Percentiles rank a stretch among this genome's conserved stretches.
These are phyloP conservation scores for Leucosticte australis DNA, from an alignment of 2,113 vertebrate genomes.

Conservation along the genomic window DNA sequence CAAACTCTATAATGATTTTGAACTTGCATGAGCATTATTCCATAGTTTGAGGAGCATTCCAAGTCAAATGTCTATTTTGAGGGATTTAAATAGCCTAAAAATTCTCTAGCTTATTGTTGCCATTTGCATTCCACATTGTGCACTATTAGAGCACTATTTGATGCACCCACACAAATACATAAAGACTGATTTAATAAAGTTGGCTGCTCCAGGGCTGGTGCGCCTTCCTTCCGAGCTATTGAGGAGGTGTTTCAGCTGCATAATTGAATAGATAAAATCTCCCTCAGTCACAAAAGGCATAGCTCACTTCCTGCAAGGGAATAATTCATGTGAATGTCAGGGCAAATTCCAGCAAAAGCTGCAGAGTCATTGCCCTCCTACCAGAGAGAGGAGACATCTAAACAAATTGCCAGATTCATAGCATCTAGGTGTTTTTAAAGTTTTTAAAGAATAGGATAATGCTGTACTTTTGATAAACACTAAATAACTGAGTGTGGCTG, in stretches of 20 bases:
- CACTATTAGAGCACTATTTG: background rate
- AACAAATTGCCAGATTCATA: background rate
- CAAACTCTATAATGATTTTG: background rate
- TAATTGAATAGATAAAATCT: background rate
- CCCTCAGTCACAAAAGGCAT: background rate
- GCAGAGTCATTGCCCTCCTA: background rate
- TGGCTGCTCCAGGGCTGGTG: background rate
- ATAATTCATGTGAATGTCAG: background rate
- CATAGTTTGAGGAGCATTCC: background rate
- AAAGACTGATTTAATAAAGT: background rate
- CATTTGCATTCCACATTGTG: background rate
- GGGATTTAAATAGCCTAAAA: background rate
- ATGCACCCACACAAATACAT: background rate
- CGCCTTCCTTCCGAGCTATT: background rate
- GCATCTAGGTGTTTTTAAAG: background rate
- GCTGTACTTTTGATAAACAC: background rate
- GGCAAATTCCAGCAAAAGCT: background rate
- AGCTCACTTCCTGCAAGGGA: background rate
- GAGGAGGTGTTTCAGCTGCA: background rate
- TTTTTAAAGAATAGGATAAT: background rate
- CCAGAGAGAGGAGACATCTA: background rate
- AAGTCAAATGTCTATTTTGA: background rate
- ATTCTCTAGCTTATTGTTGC: background rate
- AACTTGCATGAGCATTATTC: background rate
- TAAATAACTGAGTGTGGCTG: background rate